Base-by-base conservation (phyloP, 2,888 invertebrate species). In the Malthinus flaveolus region DNA sequence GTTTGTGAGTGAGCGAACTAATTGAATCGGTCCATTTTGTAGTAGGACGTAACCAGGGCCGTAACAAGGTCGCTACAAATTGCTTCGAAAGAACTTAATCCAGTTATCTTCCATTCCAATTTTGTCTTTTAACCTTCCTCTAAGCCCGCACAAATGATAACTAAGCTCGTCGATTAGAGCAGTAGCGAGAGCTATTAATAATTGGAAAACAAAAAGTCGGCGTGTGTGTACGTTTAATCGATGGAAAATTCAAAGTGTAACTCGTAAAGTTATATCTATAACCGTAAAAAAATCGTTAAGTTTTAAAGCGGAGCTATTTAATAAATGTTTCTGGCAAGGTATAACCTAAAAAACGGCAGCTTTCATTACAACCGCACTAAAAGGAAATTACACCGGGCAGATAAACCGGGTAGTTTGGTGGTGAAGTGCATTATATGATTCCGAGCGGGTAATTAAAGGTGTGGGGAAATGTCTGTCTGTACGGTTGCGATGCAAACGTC, bases 1-100 rank as follows among this genome's bases (percentile, higher is more conserved):
- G 73, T 74, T 73, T 74, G 73, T 74, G 72, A 74, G 72, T 71
- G 61, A 69, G 71, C 71, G 66, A 69, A 70, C 72, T 75, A 75
- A 75, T 75, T 74, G 72, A 74, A 75, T 75, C 73, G 73, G 71
- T 71, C 73, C 72, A 73, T 75, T 75, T 72, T 71, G 71, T 69
- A 68, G 71, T 71, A 72, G 70, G 72, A 69, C 73, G 72, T 71
- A 72, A 73, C 73, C 71, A 73, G 72, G 70, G 64, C 72, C 69
- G 73, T 73, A 73, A 73, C 73, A 75, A 74, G 73, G 71, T 70
- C 72, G 72, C 73, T 72, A 73, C 73, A 75, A 74, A 75, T 75
- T 75, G 73, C 74, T 73, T 74, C 73, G 72, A 72, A 67, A 71
- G 66, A 73, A 73, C 72, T 71, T 74, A 74, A 75, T 75, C 72